phyloP scores from a whole-genome alignment of 2,797 vertebrate genomes.

The Tarsius wallacei region DNA sequence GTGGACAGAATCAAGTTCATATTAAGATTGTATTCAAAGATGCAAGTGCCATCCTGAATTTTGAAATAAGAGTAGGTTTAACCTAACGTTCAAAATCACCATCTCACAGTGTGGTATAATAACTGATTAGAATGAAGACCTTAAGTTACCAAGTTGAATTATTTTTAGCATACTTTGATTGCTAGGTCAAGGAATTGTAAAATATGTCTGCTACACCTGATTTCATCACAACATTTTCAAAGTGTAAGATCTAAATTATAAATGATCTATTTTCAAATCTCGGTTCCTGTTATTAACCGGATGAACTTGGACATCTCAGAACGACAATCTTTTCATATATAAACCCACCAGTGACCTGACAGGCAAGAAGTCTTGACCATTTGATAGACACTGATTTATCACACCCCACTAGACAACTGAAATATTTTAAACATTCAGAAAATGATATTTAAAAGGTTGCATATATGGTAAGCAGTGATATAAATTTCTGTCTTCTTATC shows the following conservation, averaged over 20 bases:
- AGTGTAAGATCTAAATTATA: neutral
- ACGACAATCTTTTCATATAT: neutral
- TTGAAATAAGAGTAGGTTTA: constrained; percentile 75
- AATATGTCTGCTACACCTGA: constrained; percentile 37
- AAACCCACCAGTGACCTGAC: neutral
- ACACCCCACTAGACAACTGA: neutral
- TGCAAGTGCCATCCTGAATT: constrained; percentile 57
- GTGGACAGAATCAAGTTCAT: constrained; percentile 40
- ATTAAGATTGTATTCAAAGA: constrained; percentile 56
- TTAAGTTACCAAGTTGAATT: constrained; percentile 70
- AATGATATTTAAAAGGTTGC: neutral
- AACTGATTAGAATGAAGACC: constrained; percentile 57
- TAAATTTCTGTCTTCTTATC: neutral
- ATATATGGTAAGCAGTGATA: neutral
- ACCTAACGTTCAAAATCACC: constrained; percentile 64
- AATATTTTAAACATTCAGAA: neutral
- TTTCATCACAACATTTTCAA: constrained; percentile 33
- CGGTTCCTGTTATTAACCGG: neutral
- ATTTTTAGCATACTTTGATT: constrained; percentile 69
- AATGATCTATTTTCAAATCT: neutral
- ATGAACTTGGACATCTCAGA: neutral
- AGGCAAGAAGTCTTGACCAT: neutral
- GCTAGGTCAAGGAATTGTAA: constrained; percentile 61
- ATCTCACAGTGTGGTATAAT: constrained; percentile 32
- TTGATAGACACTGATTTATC: neutral